These are phyloP conservation scores for Nezara viridula DNA, from an alignment of 2,888 invertebrate genomes.

Conservation along the genomic window DNA sequence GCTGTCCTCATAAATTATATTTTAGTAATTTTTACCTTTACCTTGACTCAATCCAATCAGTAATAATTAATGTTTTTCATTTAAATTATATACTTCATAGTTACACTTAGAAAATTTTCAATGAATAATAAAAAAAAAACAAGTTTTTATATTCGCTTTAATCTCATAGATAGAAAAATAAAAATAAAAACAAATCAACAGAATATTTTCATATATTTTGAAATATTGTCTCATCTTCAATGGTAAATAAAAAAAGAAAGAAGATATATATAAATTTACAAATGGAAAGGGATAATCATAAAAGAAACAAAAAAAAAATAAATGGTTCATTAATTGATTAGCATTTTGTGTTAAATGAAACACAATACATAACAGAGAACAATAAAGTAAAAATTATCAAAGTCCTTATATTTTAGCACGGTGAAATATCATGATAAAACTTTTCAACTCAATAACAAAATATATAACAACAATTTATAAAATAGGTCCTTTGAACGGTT, in stretches of 20 bases:
- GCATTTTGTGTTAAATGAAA: conserved; percentile 57
- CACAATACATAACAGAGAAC: conserved; percentile 58
- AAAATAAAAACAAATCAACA: conserved; percentile 51
- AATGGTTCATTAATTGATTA: conserved; percentile 47
- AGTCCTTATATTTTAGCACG: conserved; percentile 55
- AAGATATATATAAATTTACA: neutral
- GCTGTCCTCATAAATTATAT: neutral
- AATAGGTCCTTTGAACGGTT: conserved; percentile 59
- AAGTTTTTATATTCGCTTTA: conserved; percentile 39
- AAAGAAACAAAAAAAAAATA: conserved; percentile 41
- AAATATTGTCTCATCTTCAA: conserved; percentile 56
- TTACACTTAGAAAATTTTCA: neutral
- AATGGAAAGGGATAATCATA: conserved; percentile 47
- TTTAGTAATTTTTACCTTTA: neutral
- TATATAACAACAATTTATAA: conserved; percentile 64
- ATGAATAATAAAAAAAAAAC: conserved; percentile 40
- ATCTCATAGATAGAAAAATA: conserved; percentile 51
- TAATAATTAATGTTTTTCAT: neutral
- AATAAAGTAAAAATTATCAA: conserved; percentile 57
- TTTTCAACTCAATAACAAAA: conserved; percentile 64
- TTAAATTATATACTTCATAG: neutral
- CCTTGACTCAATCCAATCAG: neutral
- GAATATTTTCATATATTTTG: conserved; percentile 56
- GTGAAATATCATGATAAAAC: conserved; percentile 60
- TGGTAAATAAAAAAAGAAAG: conserved; percentile 36